Percentiles rank a stretch among this genome's conserved stretches.
Conservation (phyloP, 2,888 invertebrate species). For the Caenorhabditis angaria region DNA sequence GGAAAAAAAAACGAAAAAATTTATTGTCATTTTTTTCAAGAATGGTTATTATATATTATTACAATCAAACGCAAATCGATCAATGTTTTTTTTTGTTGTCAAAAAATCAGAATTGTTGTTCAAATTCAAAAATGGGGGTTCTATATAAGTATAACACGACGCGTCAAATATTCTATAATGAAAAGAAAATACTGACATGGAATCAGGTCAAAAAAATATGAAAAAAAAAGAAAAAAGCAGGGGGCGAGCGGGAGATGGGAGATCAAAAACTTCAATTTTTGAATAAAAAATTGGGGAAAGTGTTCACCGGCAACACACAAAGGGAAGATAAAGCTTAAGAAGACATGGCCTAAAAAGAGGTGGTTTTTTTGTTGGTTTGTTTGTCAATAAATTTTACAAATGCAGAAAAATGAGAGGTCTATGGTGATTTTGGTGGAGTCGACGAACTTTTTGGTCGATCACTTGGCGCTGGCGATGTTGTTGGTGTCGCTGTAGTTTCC, state of each 20-base stretch:
- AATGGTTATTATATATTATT: background rate
- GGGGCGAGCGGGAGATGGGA: no score
- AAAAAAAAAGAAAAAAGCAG: no score
- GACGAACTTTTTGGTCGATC: background rate
- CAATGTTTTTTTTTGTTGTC: background rate
- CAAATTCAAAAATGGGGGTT: background rate
- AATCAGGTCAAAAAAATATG: background rate
- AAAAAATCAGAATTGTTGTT: background rate
- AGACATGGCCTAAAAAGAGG: background rate
- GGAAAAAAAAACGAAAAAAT: background rate
- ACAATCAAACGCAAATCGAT: background rate
- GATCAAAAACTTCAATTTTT: background rate
- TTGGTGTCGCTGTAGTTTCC: slow-evolving; percentile 16
- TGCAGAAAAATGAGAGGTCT: background rate
- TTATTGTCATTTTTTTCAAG: background rate
- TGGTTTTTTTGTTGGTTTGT: no score
- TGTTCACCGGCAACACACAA: slow-evolving; percentile 3
- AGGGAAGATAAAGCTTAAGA: background rate
- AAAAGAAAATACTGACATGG: background rate
- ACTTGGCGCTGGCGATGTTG: background rate
- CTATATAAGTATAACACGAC: background rate
- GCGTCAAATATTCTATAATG: background rate
- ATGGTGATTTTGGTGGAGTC: slow-evolving; percentile 7
- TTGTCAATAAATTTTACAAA: background rate
- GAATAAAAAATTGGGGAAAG: background rate